Percentiles rank a stretch among this genome's conserved stretches.
Evolutionary conservation across 2,113 vertebrate genomes (phyloP).

Genomic region (Nipponia nippon): DNA sequence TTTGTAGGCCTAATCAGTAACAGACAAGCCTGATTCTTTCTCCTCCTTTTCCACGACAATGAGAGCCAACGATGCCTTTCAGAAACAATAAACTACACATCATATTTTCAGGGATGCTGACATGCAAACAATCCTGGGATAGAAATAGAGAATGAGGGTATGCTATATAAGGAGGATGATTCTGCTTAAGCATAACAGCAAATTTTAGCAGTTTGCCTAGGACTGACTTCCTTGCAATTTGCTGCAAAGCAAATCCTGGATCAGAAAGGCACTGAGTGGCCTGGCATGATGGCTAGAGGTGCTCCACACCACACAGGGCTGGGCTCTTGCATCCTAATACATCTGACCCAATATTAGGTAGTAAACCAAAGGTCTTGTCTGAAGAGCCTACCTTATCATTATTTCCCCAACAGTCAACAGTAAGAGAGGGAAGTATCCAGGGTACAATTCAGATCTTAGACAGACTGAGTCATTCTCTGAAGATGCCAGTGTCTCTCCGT

Average conservation of each 20-base stretch:
- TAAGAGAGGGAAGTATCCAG: not conserved
- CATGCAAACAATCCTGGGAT: not conserved
- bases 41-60: not conserved
- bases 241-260: not conserved
- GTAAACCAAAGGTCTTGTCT: not conserved
- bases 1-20: conserved; percentile 29
- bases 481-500: not conserved
- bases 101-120: conserved; percentile 21
- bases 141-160: not conserved
- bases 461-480: not conserved
- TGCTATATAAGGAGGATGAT: not conserved
- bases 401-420: not conserved
- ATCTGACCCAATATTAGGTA: not conserved
- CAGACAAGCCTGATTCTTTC: not conserved
- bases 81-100: conserved; percentile 4
- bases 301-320: not conserved
- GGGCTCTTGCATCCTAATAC: not conserved
- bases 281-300: not conserved
- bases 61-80: not conserved
- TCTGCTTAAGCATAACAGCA: not conserved
- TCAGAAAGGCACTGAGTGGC: not conserved
- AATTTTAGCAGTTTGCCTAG: not conserved
- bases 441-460: not conserved
- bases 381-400: not conserved
- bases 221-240: not conserved